phyloP scores from a whole-genome alignment of 2,888 invertebrate genomes.

The Cephus runcator region DNA sequence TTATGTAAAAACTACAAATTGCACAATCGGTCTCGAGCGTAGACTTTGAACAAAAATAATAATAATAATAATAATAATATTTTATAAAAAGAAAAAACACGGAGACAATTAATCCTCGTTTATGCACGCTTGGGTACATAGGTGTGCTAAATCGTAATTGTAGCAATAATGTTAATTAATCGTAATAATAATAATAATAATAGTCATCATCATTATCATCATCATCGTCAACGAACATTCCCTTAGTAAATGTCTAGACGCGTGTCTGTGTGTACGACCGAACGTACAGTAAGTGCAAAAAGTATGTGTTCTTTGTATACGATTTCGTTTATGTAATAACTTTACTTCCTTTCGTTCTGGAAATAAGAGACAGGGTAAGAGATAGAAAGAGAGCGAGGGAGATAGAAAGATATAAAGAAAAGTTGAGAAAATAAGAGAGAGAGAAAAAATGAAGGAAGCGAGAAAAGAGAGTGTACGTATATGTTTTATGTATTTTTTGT shows the following conservation, averaged over 20 bases:
- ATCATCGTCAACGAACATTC: slow-evolving; percentile 14
- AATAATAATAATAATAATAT: not conserved
- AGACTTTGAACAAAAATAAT: slow-evolving; percentile 26
- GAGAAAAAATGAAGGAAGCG: not conserved
- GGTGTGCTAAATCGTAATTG: not conserved
- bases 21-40: slow-evolving; percentile 54
- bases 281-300: not conserved
- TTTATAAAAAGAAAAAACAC: not conserved
- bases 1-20: slow-evolving; percentile 42
- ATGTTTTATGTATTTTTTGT: not conserved
- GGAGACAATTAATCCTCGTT: slow-evolving; percentile 1
- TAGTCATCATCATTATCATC: slow-evolving; percentile 15
- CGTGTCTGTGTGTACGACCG: not conserved
- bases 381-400: not conserved
- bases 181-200: slow-evolving; percentile 6
- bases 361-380: not conserved
- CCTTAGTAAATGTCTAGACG: not conserved
- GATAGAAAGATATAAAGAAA: no score
- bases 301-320: not conserved
- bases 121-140: not conserved
- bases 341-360: not conserved
- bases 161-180: not conserved
- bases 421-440: not conserved
- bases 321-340: not conserved
- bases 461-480: not conserved